These are phyloP conservation scores for Patiria pectinifera DNA, from an alignment of 53 echinoderm and acorn worm genomes.

Conservation along the genomic window DNA sequence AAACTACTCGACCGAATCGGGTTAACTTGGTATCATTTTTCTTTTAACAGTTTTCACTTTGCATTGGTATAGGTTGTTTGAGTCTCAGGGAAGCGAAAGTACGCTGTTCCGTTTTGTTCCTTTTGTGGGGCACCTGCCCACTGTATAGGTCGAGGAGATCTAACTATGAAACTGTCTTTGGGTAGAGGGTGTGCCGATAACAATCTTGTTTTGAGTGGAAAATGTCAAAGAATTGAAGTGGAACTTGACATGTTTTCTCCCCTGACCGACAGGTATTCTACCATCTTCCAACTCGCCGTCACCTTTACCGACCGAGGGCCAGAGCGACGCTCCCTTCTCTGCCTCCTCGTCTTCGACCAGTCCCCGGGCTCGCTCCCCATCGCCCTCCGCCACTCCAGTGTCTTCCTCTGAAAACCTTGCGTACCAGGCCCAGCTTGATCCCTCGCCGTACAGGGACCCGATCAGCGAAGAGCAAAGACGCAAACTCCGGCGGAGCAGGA, in stretches of 20 bases:
- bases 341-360: conserved; percentile 38
- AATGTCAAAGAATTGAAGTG: neutral
- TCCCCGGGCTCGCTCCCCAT: conserved; percentile 44
- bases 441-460: conserved; percentile 4
- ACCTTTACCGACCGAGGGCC: conserved; percentile 28
- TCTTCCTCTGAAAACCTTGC: conserved; percentile 38
- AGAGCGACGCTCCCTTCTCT: conserved; percentile 39
- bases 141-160: no score
- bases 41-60: no score
- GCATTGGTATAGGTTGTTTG: no score
- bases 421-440: conserved; percentile 15
- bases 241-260: neutral
- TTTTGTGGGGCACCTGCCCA: no score
- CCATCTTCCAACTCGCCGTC: conserved; percentile 48
- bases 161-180: no score
- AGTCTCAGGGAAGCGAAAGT: no score
- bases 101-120: no score
- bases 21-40: no score
- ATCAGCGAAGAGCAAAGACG: conserved; percentile 67
- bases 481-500: conserved; percentile 92
- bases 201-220: no score
- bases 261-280: conserved; percentile 37
- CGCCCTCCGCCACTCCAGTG: conserved; percentile 32
- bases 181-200: no score
- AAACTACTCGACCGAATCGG: no score